Evolutionary conservation across 2,888 invertebrate species (phyloP), one percentile per base, ranked within the genome.

Genomic region (Microplitis deprimator): DNA sequence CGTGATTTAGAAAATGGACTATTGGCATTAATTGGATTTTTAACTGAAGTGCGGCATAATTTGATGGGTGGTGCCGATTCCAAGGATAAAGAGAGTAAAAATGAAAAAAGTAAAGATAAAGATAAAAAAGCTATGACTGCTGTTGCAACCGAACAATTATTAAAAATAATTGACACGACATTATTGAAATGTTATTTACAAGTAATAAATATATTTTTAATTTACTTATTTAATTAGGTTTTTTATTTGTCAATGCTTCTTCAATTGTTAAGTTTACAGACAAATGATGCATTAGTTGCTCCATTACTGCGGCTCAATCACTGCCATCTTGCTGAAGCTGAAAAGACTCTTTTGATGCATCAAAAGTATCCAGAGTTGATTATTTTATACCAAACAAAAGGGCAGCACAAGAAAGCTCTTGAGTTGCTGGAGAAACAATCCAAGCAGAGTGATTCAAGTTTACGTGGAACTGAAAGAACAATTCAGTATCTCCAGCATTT

Each of bases 151-250:
- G 92, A 93, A 80, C 93, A 94, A 82, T 90, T 96, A 40, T 90
- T 98, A 78, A 97, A 98, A 89, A 95, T 99, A 75, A 98, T 99
- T 78, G 99, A 99, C 88, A 99, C 99, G 0, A 98, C 98, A 0
- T 91, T 99, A 72, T 91, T 99, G 8, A 99, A 99, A 90, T 99
- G 99, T 88, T 99, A 99, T 91, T 92, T 99, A 77, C 96, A 97
- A 93, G 96, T 95, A 90, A 84, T 82, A 84, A 65, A 65, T 61
- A 80, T 67, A 67, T 10, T 59, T 68, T 68, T 16, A 13, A 7
- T 5, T 20, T 71, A 65, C 16, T 20, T n/a, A 74, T 77, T 79
- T 88, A 91, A 41, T 72, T 59, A 1, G 17, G 64, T 41, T 65
- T 76, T 50, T 62, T 20, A 72, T 59, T 68, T 69, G 60, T 20